Base-by-base conservation (phyloP, 2,113 vertebrate genomes). In the Osmerus mordax region DNA sequence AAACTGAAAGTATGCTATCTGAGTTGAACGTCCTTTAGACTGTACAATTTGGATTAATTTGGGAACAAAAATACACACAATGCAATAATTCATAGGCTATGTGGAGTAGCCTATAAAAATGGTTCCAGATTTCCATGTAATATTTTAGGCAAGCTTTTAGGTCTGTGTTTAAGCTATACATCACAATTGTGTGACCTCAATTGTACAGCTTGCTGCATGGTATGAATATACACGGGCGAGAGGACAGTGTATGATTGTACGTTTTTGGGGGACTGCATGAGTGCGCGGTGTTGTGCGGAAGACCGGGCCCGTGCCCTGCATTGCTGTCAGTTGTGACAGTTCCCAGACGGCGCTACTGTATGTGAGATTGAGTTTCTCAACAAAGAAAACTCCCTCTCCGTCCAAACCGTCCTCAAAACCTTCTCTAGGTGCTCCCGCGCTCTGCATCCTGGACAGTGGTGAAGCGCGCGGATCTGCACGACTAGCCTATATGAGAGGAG, bases 291-390 rank as follows among this genome's bases (percentile, higher is more conserved):
- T 83, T 91, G 89, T 86, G 92, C 87, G 71, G 92, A 92, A 88
- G 92, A 94, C 91, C 92, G 82, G 81, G 87, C 89, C 91, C 86
- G 90, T 93, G 93, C 92, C 92, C 93, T 83, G 86, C 85, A 87
- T 86, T 92, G 93, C 94, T 95, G 94, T 95, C 94, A 95, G 91
- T 87, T 54, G 90, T 95, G 94, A 95, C 93, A 92, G 90, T 94
- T 93, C 91, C 93, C 94, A 95, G 94, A 93, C 88, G 91, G 91
- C 84, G 87, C 94, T 95, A 95, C 94, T 95, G 94, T 94, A 92
- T 90, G 91, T 91, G 92, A 93, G 94, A 94, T 94, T 94, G 92
- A 92, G 93, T 94, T 95, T 95, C 94, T 91, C 91, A 89, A 88
- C 88, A 90, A 88, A 92, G 70, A 79, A 92, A 92, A 92, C 86